Evolutionary conservation across 2,888 invertebrate genomes (phyloP), one percentile per base, ranked within the genome.

Genomic region (Caenorhabditis virilis): DNA sequence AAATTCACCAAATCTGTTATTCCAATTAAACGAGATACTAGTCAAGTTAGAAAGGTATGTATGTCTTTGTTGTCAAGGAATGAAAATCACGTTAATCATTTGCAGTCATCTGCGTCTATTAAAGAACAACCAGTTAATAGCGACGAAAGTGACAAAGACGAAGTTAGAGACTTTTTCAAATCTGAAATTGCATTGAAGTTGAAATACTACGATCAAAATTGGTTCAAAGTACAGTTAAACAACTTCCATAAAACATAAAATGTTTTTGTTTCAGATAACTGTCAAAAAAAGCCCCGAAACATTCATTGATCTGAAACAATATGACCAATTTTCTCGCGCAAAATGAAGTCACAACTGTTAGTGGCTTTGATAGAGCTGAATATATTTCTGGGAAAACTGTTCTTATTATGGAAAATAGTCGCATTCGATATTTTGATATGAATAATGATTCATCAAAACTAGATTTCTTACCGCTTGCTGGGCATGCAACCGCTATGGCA

Each of bases 241-340:
- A n/a, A n/a, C n/a, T n/a, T n/a, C n/a, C n/a, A n/a, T n/a, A n/a
- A n/a, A n/a, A n/a, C n/a, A n/a, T n/a, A n/a, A n/a, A n/a, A n/a
- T n/a, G n/a, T n/a, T n/a, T 13, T 20, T 20, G 6, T 48, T 63
- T 56, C 52, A 69, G 69, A 54, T 43, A 25, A 57, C 57, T 18
- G 63, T 61, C 7, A 33, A 41, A 25, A 65, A 64, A 36, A 50
- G 43, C 3, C 73, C 73, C 0, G 70, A 69, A 42, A 30, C 66
- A 0, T 64, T 73, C 47, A 69, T 71, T 50, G 70, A 74, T 48
- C 36, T 42, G 2, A 59, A 64, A 38, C 74, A 71, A 53, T 69
- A 74, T 74, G 74, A 60, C 42, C 70, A 64, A 36, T 72, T 64
- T 49, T 60, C 67, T 45, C 61, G 69, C 43, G 33, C 63, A 52